Evolutionary conservation across 2,888 invertebrate genomes (phyloP), one percentile per base, ranked within the genome.

Genomic region (Notodonta ziczac): DNA sequence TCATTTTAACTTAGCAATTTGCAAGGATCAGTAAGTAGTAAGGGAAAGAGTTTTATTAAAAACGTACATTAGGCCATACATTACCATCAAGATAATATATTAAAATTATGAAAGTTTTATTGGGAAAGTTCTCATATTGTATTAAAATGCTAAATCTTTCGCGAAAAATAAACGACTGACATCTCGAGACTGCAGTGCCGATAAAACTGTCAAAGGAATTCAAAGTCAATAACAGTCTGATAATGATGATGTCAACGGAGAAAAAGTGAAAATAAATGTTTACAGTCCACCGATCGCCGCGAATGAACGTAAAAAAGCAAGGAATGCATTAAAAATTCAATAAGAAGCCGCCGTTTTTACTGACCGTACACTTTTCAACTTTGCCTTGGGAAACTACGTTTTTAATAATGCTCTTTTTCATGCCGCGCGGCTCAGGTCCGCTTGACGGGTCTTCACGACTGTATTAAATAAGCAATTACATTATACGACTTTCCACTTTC

Each of bases 361-460:
- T 70, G 67, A 73, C 78, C 64, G 61, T 72, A 74, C 63, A 61
- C 46, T 68, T 69, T 68, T 58, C 56, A 62, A 63, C 64, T 60
- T 56, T 54, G 60, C 46, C 59, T 70, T 58, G 67, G 60, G 61
- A 57, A 62, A 62, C 62, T 66, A 57, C 61, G 58, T 62, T 67
- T 72, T 69, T 67, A 68, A 67, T 70, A 52, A 63, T 67, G 55
- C 51, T 64, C 61, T 65, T 70, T 67, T 73, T 64, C 50, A 61
- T 65, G 53, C 53, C 55, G 54, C 54, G 48, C 6, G 6, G 48
- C 48, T 59, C 51, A 62, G 24, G 62, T 59, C 60, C 40, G 55
- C 63, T 63, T 57, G 57, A 62, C 56, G 54, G 14, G 48, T 44
- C 60, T 61, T 65, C 62, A 61, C 50, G 42, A 57, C 50, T 53